Evolutionary conservation across 2,888 invertebrate species (phyloP).

Genomic region (Rhaphigaster nebulosa): DNA sequence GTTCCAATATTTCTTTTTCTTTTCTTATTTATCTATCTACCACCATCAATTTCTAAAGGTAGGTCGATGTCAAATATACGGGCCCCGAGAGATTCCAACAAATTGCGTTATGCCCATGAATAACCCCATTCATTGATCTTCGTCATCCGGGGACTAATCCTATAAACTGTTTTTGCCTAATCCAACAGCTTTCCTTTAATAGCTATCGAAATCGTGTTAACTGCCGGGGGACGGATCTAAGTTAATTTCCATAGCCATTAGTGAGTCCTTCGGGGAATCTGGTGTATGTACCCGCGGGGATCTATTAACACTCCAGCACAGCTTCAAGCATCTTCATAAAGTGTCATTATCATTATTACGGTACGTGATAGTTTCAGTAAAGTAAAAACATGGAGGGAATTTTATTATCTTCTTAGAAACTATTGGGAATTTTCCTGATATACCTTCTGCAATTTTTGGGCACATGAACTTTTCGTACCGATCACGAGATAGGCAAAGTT

Average conservation of each 20-base stretch:
- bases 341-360: not conserved
- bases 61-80: not conserved
- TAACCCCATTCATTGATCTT: conserved; percentile 2
- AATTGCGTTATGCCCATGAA: not conserved
- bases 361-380: no score
- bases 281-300: not conserved
- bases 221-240: not conserved
- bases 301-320: not conserved
- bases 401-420: no score
- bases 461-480: no score
- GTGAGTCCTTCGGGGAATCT: not conserved
- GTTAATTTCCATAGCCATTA: conserved; percentile 49
- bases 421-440: no score
- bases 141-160: conserved; percentile 14
- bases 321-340: not conserved
- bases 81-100: not conserved
- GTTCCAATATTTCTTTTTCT: no score
- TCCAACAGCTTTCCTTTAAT: conserved; percentile 46
- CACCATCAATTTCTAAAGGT: not conserved
- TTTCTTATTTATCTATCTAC: not conserved
- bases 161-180: conserved; percentile 30
- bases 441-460: no score
- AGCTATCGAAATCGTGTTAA: conserved; percentile 27
- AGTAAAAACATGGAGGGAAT: no score
- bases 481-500: no score